Conservation (phyloP, 1,140 invertebrate species). For the Bombus consobrinus region DNA sequence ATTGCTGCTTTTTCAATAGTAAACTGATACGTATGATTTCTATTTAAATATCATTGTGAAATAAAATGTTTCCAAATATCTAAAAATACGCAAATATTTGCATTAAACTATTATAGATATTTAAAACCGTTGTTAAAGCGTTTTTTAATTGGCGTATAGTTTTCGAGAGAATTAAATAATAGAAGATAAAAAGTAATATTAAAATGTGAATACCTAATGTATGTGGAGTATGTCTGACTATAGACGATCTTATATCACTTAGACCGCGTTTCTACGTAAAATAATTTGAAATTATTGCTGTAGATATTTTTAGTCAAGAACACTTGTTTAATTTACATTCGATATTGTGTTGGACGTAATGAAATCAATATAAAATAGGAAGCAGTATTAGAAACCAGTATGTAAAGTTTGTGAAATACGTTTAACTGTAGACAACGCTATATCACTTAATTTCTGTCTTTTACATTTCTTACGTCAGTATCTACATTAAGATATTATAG, state of each 20-base stretch:
- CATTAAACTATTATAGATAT: not conserved
- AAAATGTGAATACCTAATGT: not conserved
- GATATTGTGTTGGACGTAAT: too few species aligned
- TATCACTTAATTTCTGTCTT: too few species aligned
- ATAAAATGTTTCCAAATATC: not conserved
- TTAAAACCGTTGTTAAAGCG: not conserved
- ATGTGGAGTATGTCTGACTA: not conserved
- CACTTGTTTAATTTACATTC: too few species aligned
- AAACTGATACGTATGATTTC: not conserved
- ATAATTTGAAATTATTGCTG: too few species aligned
- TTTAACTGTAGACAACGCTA: too few species aligned
- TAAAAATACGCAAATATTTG: not conserved
- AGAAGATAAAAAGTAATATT: not conserved
- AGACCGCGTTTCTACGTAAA: not conserved
- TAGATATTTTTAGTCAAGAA: too few species aligned
- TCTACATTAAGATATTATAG: too few species aligned
- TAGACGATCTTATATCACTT: not conserved
- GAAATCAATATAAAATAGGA: not conserved
- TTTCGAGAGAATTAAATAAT: not conserved
- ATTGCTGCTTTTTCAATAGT: not conserved
- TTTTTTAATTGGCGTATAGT: not conserved
- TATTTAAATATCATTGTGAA: not conserved
- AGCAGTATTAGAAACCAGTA: not conserved
- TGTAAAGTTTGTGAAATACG: too few species aligned
- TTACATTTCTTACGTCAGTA: too few species aligned